Evolutionary conservation across 2,113 vertebrate genomes (phyloP), one percentile per base, ranked within the genome.

Genomic region (Empidonax alnorum): DNA sequence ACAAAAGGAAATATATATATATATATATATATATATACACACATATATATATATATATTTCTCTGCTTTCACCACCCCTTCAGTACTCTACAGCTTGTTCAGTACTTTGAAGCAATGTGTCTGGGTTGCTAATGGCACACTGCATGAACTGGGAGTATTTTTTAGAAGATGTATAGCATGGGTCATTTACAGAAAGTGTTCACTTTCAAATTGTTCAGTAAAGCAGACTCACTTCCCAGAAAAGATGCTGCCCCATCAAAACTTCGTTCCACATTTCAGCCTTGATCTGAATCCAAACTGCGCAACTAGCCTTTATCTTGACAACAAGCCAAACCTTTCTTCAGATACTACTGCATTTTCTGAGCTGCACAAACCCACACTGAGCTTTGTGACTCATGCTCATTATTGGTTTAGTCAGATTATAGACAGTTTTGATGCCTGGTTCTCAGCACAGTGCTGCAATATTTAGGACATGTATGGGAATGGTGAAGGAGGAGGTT

Each of bases 201-300:
- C 50, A 12, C 20, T 88, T 80, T 27, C 42, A 39, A 82, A 21
- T 3, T 52, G 47, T 35, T 89, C 24, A 47, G 65, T 65, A 95
- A 90, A 84, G 65, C 49, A 90, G n/a, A 71, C 44, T 82, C 65
- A 37, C 25, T 91, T 91, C 72, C 82, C 82, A 81, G 85, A 90
- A 91, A 90, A 92, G 31, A 77, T n/a, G 22, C 28, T 89, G 37
- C 58, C 25, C 69, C 62, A 47, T 84, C 69, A 84, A 75, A 95
- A 68, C 52, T 35, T 65, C 20, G 23, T 53, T 79, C 83, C 73
- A 33, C 44, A 20, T 58, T 84, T 71, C 65, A 72, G 53, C 73
- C 86, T 94, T 69, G 31, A 71, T 58, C 56, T 84, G 41, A 89
- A 81, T 47, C 61, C 68, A 93, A 84, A 90, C 46, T 87, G 61